Evolutionary conservation across 2,888 invertebrate genomes (phyloP), one percentile per base, ranked within the genome.

Genomic region (Automeris io): DNA sequence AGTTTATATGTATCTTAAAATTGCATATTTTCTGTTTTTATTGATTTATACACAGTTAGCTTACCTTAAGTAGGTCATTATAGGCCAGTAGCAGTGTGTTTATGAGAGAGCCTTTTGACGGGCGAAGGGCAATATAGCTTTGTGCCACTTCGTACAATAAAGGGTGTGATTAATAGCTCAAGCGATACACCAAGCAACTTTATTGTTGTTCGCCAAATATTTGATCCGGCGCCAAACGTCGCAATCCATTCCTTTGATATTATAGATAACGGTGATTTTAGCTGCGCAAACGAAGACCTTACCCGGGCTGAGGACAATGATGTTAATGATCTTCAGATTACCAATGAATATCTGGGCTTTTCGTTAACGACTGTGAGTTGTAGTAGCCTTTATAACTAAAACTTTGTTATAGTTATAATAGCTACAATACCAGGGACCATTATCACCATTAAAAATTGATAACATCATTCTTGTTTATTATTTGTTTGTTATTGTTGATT

Each of bases 201-300:
- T 79, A 81, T 83, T 83, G 81, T 81, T 78, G 77, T 70, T 72
- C 57, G 55, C 68, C 79, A 81, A 83, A 85, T 82, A 81, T 85
- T 78, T 75, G 76, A 76, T 74, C 70, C 63, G 53, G 57, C 57
- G 62, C 54, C 68, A 68, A 40, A 61, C 67, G 59, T 60, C 65
- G 64, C 70, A 74, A 78, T 75, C 74, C 70, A 53, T 61, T 67
- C 67, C 67, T 74, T 76, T 76, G 63, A 74, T 70, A 72, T 64
- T 61, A 60, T 60, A 57, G 54, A 61, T 55, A 57, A 48, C 56
- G 54, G 51, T 54, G 60, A 61, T 67, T 61, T 62, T 46, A 47
- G 52, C 43, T 39, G 35, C 45, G 41, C 49, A 46, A 51, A 54
- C 52, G 46, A 49, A 53, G 54, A 54, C 57, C 54, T 46, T 42